Base-by-base conservation (phyloP, 2,888 invertebrate species). In the Pyrocoelia pectoralis region DNA sequence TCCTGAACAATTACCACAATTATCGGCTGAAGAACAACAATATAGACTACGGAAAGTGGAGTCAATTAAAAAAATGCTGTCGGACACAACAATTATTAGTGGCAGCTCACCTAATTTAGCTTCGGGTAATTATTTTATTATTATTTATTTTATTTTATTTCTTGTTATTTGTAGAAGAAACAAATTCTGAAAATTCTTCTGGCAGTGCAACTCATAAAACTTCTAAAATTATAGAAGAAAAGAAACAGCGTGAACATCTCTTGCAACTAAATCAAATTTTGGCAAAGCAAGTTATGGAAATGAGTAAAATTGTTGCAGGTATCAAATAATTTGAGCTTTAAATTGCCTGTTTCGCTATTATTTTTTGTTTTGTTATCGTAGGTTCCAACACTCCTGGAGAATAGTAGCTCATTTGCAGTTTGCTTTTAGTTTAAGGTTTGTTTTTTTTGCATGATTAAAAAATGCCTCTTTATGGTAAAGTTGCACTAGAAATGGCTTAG, bases 221-320 rank as follows among this genome's bases (percentile, higher is more conserved):
- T 13, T 74, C 76, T 10, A 80, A 79, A 71, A 86, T 86, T 81
- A 83, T 85, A 53, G 93, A 91, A 75, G 95, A 95, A 80, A 95
- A 94, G 83, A 87, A 91, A 72, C 94, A 94, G 78, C 86, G 96
- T 56, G 94, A 95, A 74, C 94, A 95, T 80, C 85, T 97, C 74
- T 86, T 97, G 66, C 94, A 94, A 79, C 85, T 97, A 75, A 94
- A 94, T 84, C 95, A 96, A 83, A 92, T 95, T 74, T 85, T 97
- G 73, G 97, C 96, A 65, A 92, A 93, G 80, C 93, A 94, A 85
- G 96, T 96, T 74, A 96, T 95, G 86, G 93, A 94, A 83, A 94
- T 94, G 87, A 95, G 95, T 84, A 94, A 95, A 86, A 92, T 94
- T 79, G 95, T 95, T 74, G 96, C 97, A 83, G 96, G 96, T 96